Conservation (phyloP, 2,888 invertebrate species). For the Strigamia transsilvanica region DNA sequence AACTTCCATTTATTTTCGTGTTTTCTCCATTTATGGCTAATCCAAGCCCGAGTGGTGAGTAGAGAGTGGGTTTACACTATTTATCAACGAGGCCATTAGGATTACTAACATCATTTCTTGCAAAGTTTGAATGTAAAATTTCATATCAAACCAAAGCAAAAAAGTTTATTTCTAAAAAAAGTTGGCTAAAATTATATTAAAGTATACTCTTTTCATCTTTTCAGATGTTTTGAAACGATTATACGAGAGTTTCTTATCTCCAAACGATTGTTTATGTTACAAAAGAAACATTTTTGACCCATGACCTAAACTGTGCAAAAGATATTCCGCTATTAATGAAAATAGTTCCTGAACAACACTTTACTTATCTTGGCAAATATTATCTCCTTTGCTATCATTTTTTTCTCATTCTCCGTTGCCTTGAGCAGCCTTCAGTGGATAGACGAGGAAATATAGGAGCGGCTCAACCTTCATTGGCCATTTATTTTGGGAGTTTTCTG, state of each 20-base stretch:
- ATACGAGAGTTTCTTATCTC: not conserved
- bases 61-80: constrained; percentile 48
- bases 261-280: not conserved
- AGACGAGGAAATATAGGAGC: constrained; percentile 39
- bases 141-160: not conserved
- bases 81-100: constrained; percentile 29
- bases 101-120: constrained; percentile 39
- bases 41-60: constrained; percentile 43
- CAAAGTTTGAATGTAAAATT: constrained; percentile 18
- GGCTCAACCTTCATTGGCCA: constrained; percentile 49
- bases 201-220: constrained; percentile 27
- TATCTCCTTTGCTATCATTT: constrained; percentile 28
- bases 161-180: not conserved
- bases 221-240: constrained; percentile 15
- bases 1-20: constrained; percentile 48
- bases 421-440: constrained; percentile 39
- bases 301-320: not conserved
- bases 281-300: constrained; percentile 9
- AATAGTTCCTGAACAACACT: constrained; percentile 36
- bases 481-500: constrained; percentile 49
- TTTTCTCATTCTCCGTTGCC: constrained; percentile 36
- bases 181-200: constrained; percentile 18
- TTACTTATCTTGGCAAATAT: constrained; percentile 42
- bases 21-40: constrained; percentile 49
- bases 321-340: constrained; percentile 38